A percentile compares a stretch with the other conserved stretches of the same genome.
These are phyloP conservation scores for Aphyosemion australe DNA, from an alignment of 2,113 vertebrate species.

Conservation along the genomic window DNA sequence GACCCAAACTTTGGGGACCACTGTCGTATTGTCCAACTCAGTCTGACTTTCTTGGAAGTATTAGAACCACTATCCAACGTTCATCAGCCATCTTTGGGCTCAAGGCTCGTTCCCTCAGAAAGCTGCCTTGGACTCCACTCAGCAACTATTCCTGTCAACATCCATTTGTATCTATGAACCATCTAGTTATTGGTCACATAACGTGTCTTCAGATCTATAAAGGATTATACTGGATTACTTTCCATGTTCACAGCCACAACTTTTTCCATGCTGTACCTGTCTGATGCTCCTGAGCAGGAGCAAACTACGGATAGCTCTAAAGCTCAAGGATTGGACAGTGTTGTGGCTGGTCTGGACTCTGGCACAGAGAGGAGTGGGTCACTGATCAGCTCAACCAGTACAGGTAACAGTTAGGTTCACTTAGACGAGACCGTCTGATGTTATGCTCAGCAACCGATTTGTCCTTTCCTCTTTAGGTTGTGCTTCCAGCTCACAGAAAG, in stretches of 20 bases:
- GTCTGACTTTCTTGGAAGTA: too few species aligned
- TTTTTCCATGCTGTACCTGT: slow-evolving; percentile 84
- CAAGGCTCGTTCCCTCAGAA: too few species aligned
- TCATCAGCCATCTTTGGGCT: too few species aligned
- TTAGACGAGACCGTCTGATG: not conserved
- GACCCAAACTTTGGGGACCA: too few species aligned
- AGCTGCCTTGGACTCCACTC: too few species aligned
- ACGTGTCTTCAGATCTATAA: not conserved
- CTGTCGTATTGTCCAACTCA: too few species aligned
- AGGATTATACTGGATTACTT: not conserved
- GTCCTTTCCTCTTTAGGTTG: slow-evolving; percentile 37
- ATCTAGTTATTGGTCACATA: too few species aligned
- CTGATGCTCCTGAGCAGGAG: slow-evolving; percentile 40
- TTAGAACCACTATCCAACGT: too few species aligned
- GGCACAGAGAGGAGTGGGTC: slow-evolving; percentile 38
- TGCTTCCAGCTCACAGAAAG: slow-evolving; percentile 65
- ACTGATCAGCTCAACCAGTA: slow-evolving; percentile 54
- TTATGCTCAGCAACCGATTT: too few species aligned
- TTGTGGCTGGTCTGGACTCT: not conserved
- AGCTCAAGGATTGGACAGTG: not conserved
- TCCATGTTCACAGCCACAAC: slow-evolving; percentile 62
- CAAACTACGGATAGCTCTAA: not conserved
- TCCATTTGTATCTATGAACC: too few species aligned
- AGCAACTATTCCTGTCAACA: too few species aligned
- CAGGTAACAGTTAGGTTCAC: slow-evolving; percentile 65